Conservation (phyloP, 2,797 vertebrate genomes). For the Columba guinea region DNA sequence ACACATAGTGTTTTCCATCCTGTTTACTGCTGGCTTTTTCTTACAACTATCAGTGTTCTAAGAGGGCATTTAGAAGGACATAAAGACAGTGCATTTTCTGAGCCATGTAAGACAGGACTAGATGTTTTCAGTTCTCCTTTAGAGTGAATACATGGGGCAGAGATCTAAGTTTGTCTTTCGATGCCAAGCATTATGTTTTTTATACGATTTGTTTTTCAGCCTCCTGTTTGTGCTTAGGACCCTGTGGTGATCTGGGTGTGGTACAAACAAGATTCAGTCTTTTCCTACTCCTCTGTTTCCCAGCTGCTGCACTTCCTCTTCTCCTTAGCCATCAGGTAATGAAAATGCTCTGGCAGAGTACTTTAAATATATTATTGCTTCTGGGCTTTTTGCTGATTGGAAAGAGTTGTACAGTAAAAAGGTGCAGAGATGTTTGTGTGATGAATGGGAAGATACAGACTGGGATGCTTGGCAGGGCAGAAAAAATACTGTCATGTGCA, state of each 20-base stretch:
- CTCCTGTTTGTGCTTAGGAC: not conserved
- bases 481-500: not conserved
- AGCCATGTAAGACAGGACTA: not conserved
- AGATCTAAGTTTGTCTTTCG: not conserved
- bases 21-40: not conserved
- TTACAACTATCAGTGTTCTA: not conserved
- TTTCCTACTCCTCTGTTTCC: not conserved
- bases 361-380: slow-evolving; percentile 31
- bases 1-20: not conserved
- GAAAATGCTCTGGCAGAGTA: not conserved
- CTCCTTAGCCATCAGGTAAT: not conserved
- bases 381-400: slow-evolving; percentile 21
- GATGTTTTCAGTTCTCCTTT: not conserved
- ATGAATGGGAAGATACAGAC: slow-evolving; percentile 32
- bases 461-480: not conserved
- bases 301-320: not conserved
- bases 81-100: not conserved
- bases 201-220: not conserved
- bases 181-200: not conserved
- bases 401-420: slow-evolving; percentile 6
- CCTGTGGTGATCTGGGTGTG: not conserved
- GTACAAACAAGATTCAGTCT: not conserved
- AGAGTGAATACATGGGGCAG: not conserved
- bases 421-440: slow-evolving; percentile 22
- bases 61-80: not conserved